phyloP scores from a whole-genome alignment of 2,888 invertebrate genomes.

The Coenonympha glycerion region DNA sequence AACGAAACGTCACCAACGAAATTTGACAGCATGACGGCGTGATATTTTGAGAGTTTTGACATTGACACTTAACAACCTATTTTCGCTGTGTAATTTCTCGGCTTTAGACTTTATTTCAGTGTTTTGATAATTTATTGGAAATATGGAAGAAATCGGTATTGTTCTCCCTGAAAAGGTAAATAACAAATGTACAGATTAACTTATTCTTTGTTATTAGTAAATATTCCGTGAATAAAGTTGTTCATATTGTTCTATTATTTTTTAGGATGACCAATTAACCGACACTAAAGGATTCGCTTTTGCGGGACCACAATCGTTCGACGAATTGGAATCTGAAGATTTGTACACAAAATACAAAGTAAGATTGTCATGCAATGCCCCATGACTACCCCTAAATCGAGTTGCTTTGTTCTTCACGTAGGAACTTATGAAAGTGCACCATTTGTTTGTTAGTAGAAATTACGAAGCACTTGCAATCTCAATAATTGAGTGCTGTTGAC shows the following conservation, averaged over 20 bases:
- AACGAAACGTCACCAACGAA: no score
- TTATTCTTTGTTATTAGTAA: not conserved
- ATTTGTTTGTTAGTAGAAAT: not conserved
- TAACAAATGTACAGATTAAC: not conserved
- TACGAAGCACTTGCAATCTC: not conserved
- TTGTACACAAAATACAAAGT: conserved; percentile 97
- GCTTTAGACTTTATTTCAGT: conserved; percentile 1
- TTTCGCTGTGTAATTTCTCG: not conserved
- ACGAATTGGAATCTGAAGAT: conserved; percentile 93
- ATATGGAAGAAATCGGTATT: conserved; percentile 90
- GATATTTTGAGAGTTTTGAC: conserved; percentile 31
- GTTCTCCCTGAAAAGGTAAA: conserved; percentile 86
- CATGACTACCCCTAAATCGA: not conserved
- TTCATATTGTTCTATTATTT: conserved; percentile 25
- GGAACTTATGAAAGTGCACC: no score
- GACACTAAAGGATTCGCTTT: conserved; percentile 80
- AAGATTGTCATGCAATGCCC: conserved; percentile 26
- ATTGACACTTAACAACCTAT: conserved; percentile 11
- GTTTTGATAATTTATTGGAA: conserved; percentile 22
- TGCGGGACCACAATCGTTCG: conserved; percentile 81
- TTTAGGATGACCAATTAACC: conserved; percentile 78
- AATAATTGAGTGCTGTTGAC: no score
- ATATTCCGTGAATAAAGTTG: not conserved
- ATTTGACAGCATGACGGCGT: conserved; percentile 30
- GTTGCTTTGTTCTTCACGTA: not conserved